A percentile compares a stretch with the other conserved stretches of the same genome.
Conservation (phyloP, 2,113 vertebrate genomes). For the Aphyosemion australe region DNA sequence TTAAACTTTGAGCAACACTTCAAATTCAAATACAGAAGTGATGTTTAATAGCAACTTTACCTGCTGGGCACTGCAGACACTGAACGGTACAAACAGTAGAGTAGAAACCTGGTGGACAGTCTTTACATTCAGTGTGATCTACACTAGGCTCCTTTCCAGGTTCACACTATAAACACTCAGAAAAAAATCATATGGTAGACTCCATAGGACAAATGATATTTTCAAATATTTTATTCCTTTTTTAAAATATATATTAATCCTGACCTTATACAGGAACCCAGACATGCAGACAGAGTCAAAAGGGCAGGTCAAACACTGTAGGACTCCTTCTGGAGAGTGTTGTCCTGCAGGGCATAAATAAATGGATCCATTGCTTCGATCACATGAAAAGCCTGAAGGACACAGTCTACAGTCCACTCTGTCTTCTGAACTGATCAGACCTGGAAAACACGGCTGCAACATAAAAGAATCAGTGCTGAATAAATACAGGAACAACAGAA, state of each 20-base stretch:
- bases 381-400: slow-evolving; percentile 83
- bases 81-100: slow-evolving; percentile 60
- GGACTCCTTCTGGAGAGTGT: slow-evolving; percentile 80
- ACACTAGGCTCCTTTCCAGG: slow-evolving; percentile 78
- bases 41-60: slow-evolving; percentile 60
- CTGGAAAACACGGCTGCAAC: slow-evolving; percentile 80
- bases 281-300: slow-evolving; percentile 76
- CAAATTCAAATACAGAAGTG: neutral
- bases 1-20: neutral
- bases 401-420: slow-evolving; percentile 79
- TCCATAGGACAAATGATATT: too few species aligned
- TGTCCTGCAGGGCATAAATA: slow-evolving; percentile 78
- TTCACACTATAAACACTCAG: slow-evolving; percentile 53
- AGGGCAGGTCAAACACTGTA: slow-evolving; percentile 80
- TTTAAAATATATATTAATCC: neutral
- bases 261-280: slow-evolving; percentile 78
- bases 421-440: slow-evolving; percentile 81
- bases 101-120: slow-evolving; percentile 72
- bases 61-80: slow-evolving; percentile 81
- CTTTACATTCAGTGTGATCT: slow-evolving; percentile 62
- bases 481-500: neutral
- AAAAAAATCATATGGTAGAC: neutral
- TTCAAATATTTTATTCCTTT: neutral
- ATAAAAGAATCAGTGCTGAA: slow-evolving; percentile 3
- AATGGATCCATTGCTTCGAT: slow-evolving; percentile 62